phyloP scores from a whole-genome alignment of 2,113 vertebrate genomes.

The Pagrus major region DNA sequence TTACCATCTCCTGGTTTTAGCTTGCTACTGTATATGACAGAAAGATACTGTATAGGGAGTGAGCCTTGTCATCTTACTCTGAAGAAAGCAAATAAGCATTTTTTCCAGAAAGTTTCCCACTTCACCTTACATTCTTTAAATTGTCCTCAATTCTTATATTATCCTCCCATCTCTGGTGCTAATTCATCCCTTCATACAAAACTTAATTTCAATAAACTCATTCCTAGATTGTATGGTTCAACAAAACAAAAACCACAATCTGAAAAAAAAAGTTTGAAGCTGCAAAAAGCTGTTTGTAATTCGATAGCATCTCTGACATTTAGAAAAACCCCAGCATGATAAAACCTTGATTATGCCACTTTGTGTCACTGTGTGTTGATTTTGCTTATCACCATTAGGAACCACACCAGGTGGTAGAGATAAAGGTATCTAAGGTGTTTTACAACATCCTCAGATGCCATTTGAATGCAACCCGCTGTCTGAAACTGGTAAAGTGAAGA shows the following conservation, averaged over 20 bases:
- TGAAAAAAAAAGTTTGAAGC: not conserved
- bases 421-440: not conserved
- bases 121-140: no score
- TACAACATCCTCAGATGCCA: not conserved
- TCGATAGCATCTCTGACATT: conserved; percentile 17
- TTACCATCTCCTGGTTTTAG: not conserved
- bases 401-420: not conserved
- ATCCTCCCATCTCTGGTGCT: not conserved
- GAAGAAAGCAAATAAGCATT: no score
- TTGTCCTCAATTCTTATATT: not conserved
- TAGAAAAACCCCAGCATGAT: conserved; percentile 5
- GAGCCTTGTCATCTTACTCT: no score
- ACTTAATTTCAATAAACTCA: not conserved
- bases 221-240: not conserved
- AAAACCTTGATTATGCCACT: not conserved
- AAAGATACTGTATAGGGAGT: no score
- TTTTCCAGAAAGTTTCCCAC: no score
- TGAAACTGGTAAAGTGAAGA: not conserved
- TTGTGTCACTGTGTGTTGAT: not conserved
- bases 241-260: not conserved
- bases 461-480: not conserved
- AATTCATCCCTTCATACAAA: not conserved
- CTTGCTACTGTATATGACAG: not conserved
- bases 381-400: not conserved
- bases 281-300: not conserved